Percentiles rank a stretch among this genome's conserved stretches.
Conservation (phyloP, 1,140 invertebrate species). For the Belonocnema kinseyi region DNA sequence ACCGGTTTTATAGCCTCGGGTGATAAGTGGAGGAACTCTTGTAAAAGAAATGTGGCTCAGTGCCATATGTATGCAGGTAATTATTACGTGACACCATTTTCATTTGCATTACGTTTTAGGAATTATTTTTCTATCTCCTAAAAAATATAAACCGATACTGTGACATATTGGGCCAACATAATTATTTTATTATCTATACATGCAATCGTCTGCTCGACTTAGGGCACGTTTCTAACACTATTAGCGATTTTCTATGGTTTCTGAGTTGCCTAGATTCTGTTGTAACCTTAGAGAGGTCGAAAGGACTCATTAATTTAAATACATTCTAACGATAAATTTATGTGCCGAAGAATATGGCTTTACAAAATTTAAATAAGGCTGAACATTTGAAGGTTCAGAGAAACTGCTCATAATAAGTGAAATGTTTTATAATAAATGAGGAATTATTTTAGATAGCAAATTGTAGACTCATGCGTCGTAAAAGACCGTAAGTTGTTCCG, state of each 20-base stretch:
- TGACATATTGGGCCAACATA: neutral
- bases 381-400: too few relatives aligned
- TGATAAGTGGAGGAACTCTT: constrained; percentile 14
- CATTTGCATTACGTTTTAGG: neutral
- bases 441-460: constrained; percentile 18
- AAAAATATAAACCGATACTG: neutral
- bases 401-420: too few relatives aligned
- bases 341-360: constrained; percentile 13
- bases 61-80: constrained; percentile 11
- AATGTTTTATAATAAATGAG: neutral
- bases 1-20: constrained; percentile 12
- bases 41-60: neutral
- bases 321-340: constrained; percentile 38
- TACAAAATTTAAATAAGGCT: too few relatives aligned
- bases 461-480: constrained; percentile 35
- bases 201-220: constrained; percentile 50
- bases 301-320: neutral
- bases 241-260: constrained; percentile 64
- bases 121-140: neutral
- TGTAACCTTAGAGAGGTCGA: constrained; percentile 39
- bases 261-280: constrained; percentile 60
- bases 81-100: constrained; percentile 21
- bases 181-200: neutral
- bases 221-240: constrained; percentile 54
- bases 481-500: constrained; percentile 27